Evolutionary conservation across 2,888 invertebrate species (phyloP), one percentile per base, ranked within the genome.

Genomic region (Perizoma affinitatum): DNA sequence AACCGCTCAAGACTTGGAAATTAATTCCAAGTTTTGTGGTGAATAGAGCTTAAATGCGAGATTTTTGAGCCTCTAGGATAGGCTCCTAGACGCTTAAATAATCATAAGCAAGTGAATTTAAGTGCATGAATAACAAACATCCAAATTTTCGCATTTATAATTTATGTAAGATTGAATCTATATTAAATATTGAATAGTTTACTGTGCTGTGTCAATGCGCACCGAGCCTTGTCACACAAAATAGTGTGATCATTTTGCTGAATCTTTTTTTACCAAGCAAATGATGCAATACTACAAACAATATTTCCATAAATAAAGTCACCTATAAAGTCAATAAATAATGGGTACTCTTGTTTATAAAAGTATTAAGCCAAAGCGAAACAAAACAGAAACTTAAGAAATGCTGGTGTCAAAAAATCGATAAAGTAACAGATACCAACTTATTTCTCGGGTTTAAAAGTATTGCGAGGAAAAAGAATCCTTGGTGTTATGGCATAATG

Each of bases 401-500:
- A 51, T 52, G 48, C 47, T 48, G 48, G 44, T 57, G 48, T 38
- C 54, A 66, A 62, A 70, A 69, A 75, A 70, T 73, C 72, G 76
- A 78, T 77, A 77, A 71, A 74, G 72, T 73, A 78, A 70, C 61
- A 74, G 75, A 81, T 79, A 79, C 78, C 76, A 62, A 78, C 79
- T 82, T 84, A 83, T 82, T 84, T 83, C 83, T 80, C 75, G 78
- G 79, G 79, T 83, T 84, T 84, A 83, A 88, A 87, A 84, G 85
- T 84, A 85, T 83, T 82, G 76, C 73, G 74, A 72, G 74, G 76
- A 76, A 81, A 78, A 83, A 80, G 79, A 76, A 79, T 75, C 75
- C 74, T 81, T 79, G 80, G 79, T 86, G 88, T 90, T 88, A 88
- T 87, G 80, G 86, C 83, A 87, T 89, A 88, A 91, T 88, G 88